Base-by-base conservation (phyloP, 2,888 invertebrate species). In the Athalia circularis region DNA sequence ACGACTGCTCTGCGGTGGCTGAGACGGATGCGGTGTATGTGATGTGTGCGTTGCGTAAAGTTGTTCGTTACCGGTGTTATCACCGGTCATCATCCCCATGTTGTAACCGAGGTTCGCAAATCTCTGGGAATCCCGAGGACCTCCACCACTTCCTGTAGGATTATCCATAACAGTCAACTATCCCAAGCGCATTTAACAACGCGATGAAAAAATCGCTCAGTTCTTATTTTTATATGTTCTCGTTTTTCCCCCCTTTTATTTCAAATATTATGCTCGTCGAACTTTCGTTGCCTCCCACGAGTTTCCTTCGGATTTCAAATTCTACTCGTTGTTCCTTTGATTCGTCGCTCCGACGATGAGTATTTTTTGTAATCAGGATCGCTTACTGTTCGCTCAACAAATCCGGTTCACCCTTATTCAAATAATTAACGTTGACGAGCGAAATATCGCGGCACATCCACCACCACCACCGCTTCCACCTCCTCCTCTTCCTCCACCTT, bases 91-190 rank as follows among this genome's bases (percentile, higher is more conserved):
- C 90, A 96, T 92, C 88, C 96, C 95, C 94, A 96, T 96, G 92
- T 95, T 94, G 92, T 96, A 96, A 90, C 95, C 95, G 92, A 96
- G 94, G 92, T 95, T 95, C 82, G 87, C 86, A 92, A 96, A 96
- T 75, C 75, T 75, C 64, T 75, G 75, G 75, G 75, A 75, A 61
- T 75, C 75, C 92, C 96, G 96, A 94, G 95, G 94, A 93, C 96
- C 94, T 91, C 93, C 93, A 93, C 96, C 95, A 94, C 96, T 95
- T 75, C 75, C 75, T 75, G 75, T 75, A 92, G 96, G 95, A 92
- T 95, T 94, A 94, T 96, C 96, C 96, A 96, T 96, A 91, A 90
- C 90, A 87, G 84, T 85, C 83, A 80, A 72, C n/a, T 29, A 29
- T 29, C 29, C n/a, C 29, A 29, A 29, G 75, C 48, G 62, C 87